Base-by-base conservation (phyloP, 2,797 vertebrate species). In the Coracias cyanogaster region DNA sequence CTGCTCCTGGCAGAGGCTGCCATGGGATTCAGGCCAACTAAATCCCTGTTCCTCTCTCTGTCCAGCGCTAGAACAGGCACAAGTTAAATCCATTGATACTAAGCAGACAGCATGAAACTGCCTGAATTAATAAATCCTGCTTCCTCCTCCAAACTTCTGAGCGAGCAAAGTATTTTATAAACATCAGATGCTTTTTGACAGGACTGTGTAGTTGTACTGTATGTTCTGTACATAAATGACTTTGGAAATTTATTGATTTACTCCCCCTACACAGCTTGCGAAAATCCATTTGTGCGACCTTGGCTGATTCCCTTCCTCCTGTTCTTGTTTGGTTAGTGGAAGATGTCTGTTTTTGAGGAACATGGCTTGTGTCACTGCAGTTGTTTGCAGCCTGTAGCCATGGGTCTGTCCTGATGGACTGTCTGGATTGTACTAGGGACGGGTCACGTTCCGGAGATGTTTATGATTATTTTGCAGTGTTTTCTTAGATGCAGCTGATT, bases 1-100 rank as follows among this genome's bases (percentile, higher is more conserved):
- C 93, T 90, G 90, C 3, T 91, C 33, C 76, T 90, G 96, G 85
- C 94, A 91, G 28, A 61, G 84, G 12, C 90, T 71, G 88, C 85
- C 2, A 12, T 46, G 89, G 95, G 94, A 74, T 37, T 51, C 7
- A 4, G 71, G 90, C 90, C 96, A 92, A 4, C 21, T 84, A 74
- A 90, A 76, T 85, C 81, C 83, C 82, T 55, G 52, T 31, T 88
- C 7, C 85, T 81, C 26, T 72, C 64, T 5, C 64, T 45, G 49
- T 41, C 86, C 92, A 31, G 0, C 72, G 67, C 72, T 20, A 64
- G 60, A 65, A 13, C 77, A 89, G 80, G n/a, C 76, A 35, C 45
- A n/a, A 25, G 81, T 57, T 33, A 15, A 81, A 41, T 20, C 76
- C 52, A 13, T 12, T 35, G 88, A 37, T 28, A 39, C 1, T 10